These are phyloP conservation scores for Halocynthia roretzi DNA, from an alignment of 23 tunicate genomes.

Conservation along the genomic window DNA sequence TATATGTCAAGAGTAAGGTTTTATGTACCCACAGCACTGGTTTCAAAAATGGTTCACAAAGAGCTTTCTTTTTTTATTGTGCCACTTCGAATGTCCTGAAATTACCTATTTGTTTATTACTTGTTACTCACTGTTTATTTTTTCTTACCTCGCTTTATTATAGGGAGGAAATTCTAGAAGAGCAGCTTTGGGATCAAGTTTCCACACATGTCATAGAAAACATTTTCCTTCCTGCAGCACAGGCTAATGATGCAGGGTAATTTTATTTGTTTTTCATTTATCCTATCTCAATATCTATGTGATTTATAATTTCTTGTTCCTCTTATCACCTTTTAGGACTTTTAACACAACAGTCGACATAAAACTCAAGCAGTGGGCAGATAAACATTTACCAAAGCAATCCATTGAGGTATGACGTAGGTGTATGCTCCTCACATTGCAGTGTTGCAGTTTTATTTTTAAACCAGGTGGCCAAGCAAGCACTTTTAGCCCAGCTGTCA, in stretches of 20 bases:
- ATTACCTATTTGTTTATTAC: too few species aligned
- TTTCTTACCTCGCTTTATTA: not conserved
- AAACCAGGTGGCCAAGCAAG: slow-evolving; percentile 46
- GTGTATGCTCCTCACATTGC: not conserved
- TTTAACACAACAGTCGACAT: slow-evolving; percentile 95
- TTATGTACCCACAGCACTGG: too few species aligned
- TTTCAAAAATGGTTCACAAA: too few species aligned
- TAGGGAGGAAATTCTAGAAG: slow-evolving; percentile 62
- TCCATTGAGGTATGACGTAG: slow-evolving; percentile 34
- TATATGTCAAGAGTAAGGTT: too few species aligned
- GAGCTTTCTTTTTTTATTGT: too few species aligned
- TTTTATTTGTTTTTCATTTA: not conserved
- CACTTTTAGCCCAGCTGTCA: slow-evolving; percentile 60
- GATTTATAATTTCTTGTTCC: too few species aligned
- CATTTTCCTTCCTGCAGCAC: slow-evolving; percentile 95
- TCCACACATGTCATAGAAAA: slow-evolving; percentile 73
- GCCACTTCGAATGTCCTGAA: too few species aligned
- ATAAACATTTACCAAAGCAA: slow-evolving; percentile 58
- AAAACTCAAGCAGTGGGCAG: slow-evolving; percentile 84
- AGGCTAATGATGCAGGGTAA: slow-evolving; percentile 55
- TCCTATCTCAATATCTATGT: too few species aligned
- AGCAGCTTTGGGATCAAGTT: slow-evolving; percentile 72
- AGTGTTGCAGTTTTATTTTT: not conserved
- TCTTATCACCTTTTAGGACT: slow-evolving; percentile 9
- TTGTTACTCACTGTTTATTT: too few species aligned